A percentile compares a stretch with the other conserved stretches of the same genome.
These are phyloP conservation scores for Mus musculus DNA, from an alignment of 2,113 vertebrate genomes.

Conservation along the genomic window GRCm39 chr9:96575001-96575500, in stretches of 20 bases:
- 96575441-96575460: background rate
- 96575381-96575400: background rate
- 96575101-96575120: background rate
- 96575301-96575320: no score
- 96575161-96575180: background rate
- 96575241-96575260: background rate
- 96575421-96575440: background rate
- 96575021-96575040: background rate
- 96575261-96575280: no score
- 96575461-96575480: background rate
- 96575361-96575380: background rate
- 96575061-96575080: background rate
- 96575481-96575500: slow-evolving; percentile 19
- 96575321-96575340: background rate
- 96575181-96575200: background rate
- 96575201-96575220: background rate
- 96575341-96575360: background rate
- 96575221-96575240: background rate
- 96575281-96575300: background rate
- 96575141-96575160: background rate
- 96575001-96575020: background rate
- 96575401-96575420: no score
- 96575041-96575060: background rate
- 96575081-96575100: background rate
- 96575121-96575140: background rate